Evolutionary conservation across 1,140 invertebrate genomes (phyloP).

Genomic region (Tachypleus tridentatus): DNA sequence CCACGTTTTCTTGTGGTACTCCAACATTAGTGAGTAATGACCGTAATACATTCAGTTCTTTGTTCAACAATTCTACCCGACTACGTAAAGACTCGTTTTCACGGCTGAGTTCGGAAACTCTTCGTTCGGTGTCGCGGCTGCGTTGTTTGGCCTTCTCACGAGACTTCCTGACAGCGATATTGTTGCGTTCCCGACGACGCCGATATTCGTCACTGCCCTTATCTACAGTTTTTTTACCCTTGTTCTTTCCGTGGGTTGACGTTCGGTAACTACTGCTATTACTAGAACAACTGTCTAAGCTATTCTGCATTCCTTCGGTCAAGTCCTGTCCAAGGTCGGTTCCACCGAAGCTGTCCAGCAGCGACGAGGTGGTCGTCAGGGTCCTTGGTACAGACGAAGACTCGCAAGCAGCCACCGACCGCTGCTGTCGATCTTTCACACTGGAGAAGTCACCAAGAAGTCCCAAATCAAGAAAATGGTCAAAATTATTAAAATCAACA

Average conservation of each 20-base stretch:
- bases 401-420: slow-evolving; percentile 4
- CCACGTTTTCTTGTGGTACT: slow-evolving; percentile 22
- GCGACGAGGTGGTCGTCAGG: background rate
- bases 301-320: background rate
- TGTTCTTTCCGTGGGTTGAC: background rate
- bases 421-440: slow-evolving; percentile 18
- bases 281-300: background rate
- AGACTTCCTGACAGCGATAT: slow-evolving; percentile 92
- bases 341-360: background rate
- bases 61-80: slow-evolving; percentile 78
- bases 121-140: slow-evolving; percentile 82
- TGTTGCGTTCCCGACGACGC: slow-evolving; percentile 81
- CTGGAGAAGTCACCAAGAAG: background rate
- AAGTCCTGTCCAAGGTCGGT: background rate
- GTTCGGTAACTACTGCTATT: background rate
- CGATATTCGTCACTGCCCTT: slow-evolving; percentile 89
- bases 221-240: slow-evolving; percentile 43
- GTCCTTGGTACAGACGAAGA: background rate
- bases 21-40: slow-evolving; percentile 45
- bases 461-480: slow-evolving; percentile 14
- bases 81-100: slow-evolving; percentile 92
- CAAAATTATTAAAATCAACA: slow-evolving; percentile 16
- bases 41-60: slow-evolving; percentile 78
- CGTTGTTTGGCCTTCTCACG: slow-evolving; percentile 93
- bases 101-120: slow-evolving; percentile 77